phyloP scores from a whole-genome alignment of 2,113 vertebrate genomes.

The Anolis carolinensis region DNA sequence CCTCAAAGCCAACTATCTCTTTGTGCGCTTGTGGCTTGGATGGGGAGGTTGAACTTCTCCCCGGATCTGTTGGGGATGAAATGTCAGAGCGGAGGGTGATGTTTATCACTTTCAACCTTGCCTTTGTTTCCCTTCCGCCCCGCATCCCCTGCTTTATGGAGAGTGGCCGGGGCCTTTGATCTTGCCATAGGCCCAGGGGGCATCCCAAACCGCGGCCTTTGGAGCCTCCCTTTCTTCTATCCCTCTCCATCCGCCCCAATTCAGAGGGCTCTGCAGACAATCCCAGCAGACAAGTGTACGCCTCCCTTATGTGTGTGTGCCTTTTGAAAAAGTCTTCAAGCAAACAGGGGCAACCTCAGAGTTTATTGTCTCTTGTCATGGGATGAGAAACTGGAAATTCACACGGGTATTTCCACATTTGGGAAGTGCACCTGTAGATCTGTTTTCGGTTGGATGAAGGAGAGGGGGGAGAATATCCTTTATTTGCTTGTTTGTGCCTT shows the following conservation, averaged over 20 bases:
- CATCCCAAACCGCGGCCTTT: conserved; percentile 73
- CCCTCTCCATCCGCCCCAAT: conserved; percentile 17
- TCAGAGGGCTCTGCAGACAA: conserved; percentile 52
- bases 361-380: conserved; percentile 72
- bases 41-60: conserved; percentile 89
- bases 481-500: conserved; percentile 37
- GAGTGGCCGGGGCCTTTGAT: conserved; percentile 90
- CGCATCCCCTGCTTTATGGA: conserved; percentile 81
- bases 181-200: conserved; percentile 80
- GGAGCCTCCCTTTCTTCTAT: conserved; percentile 26
- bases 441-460: conserved; percentile 74
- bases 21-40: conserved; percentile 79
- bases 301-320: conserved; percentile 46
- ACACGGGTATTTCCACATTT: conserved; percentile 75
- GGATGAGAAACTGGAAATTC: conserved; percentile 78
- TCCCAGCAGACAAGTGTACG: conserved; percentile 72
- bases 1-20: conserved; percentile 63
- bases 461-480: conserved; percentile 34
- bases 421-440: conserved; percentile 74
- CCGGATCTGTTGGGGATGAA: conserved; percentile 91
- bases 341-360: conserved; percentile 74
- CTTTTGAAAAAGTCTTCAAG: conserved; percentile 57
- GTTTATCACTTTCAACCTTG: conserved; percentile 96
- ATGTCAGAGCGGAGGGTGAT: conserved; percentile 93
- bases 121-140: conserved; percentile 87